Evolutionary conservation across 2,888 invertebrate species (phyloP), one percentile per base, ranked within the genome.

Genomic region (Lucinisca nassula): DNA sequence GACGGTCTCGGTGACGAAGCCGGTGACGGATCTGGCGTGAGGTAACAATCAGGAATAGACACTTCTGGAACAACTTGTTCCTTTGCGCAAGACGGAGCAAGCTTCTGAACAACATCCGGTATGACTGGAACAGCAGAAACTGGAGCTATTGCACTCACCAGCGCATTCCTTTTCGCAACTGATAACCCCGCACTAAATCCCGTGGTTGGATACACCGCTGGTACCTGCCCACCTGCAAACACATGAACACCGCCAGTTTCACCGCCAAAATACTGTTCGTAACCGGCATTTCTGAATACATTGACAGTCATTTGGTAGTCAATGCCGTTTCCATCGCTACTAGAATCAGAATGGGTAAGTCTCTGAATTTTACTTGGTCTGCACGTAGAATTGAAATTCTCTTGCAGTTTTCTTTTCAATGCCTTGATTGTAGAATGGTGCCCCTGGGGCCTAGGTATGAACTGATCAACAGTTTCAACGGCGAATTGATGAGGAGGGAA

Each of bases 1-100:
- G 83, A 83, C 67, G 93, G 93, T 51, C 93, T 91, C 21, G 95
- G 94, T 8, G 94, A 94, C 10, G 93, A 93, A 24, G 92, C 92
- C 8, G 95, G 95, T 24, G 95, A 95, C 24, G 94, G 94, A 27
- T 95, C 95, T 14, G 95, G 95, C 1, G 95, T 95, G 32, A 94
- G 91, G 79, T 92, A 94, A 27, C 94, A 94, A 24, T 94, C 94
- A 1, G 94, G 94, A 24, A 95, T 88, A 8, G 89, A 70, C 24
- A 93, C 80, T 35, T 94, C 94, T 0, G 94, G 94, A 24, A 94
- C 94, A 14, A 94, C 93, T 76, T 94, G 93, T 81, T 93, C 93
- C 17, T 91, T 84, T 40, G 85, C 82, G 76, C 91, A 90, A 10
- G 91, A 84, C 0, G 90, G 75, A 12, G 89, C 87, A 17, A 90